Base-by-base conservation (phyloP, 2,113 vertebrate genomes). In the Odobenus rosmarus region DNA sequence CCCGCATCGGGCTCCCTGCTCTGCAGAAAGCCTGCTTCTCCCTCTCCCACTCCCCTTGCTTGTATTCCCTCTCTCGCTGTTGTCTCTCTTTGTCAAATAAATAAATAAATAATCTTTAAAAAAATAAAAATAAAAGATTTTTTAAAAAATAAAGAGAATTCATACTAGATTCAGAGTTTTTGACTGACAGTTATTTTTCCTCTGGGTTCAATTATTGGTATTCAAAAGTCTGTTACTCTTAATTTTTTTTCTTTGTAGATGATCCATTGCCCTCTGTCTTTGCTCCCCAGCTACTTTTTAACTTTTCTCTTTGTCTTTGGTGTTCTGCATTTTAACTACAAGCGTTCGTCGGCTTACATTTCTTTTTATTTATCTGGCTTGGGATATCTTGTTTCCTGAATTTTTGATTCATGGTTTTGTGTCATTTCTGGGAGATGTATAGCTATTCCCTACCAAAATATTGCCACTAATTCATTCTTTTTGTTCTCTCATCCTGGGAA, bases 371-470 rank as follows among this genome's bases (percentile, higher is more conserved):
- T 72, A 21, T 83, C 46, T 51, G n/a, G 7, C 62, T 86, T 91
- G 14, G 62, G n/a, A 49, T 62, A 64, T 46, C 71, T 89, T 89
- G 46, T 80, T 79, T 85, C 76, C 55, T 94, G 74, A 90, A 49
- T 87, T 13, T 96, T 81, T 85, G 26, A 79, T 49, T 91, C 88
- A 64, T 72, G 18, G 36, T 94, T 88, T 94, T 67, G 3, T 83
- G 67, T 91, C 64, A 67, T 14, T 94, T 87, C 36, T 88, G 19
- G 57, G 67, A 94, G 80, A 64, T 57, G 69, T 11, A n/a, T 0
- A 81, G 24, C 55, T 15, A 28, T 88, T 76, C 33, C 82, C 26
- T 77, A 51, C 28, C 51, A 76, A 85, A 93, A 90, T 62, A 76
- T 49, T 96, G 67, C 19, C 31, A 51, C 36, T 18, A 69, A 42